A percentile compares a stretch with the other conserved stretches of the same genome.
Evolutionary conservation across 2,888 invertebrate species (phyloP).

Genomic region (Scotopteryx bipunctaria): DNA sequence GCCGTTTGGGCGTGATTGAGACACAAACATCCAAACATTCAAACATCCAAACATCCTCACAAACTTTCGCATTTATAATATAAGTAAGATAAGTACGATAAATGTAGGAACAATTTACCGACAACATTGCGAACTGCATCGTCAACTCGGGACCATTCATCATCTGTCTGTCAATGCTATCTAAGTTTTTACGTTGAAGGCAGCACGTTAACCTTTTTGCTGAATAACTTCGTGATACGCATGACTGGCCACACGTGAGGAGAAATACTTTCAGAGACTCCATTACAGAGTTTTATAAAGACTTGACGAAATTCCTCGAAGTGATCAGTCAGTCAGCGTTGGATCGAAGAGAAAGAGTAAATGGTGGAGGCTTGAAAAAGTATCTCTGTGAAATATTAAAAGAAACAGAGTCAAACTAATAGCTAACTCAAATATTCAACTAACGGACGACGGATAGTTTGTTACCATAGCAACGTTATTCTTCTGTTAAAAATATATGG

Average conservation of each 20-base stretch:
- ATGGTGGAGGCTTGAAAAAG: background rate
- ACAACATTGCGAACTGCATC: conserved; percentile 44
- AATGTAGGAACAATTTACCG: conserved; percentile 20
- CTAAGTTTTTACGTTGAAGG: conserved; percentile 64
- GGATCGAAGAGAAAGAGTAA: background rate
- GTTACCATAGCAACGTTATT: no score
- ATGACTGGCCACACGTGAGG: conserved; percentile 47
- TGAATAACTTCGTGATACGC: conserved; percentile 44
- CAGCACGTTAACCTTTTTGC: conserved; percentile 70
- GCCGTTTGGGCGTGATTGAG: no score
- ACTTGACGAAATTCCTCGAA: conserved; percentile 18
- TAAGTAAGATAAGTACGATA: no score
- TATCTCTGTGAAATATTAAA: background rate
- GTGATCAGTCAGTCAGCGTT: background rate
- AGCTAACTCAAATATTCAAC: no score
- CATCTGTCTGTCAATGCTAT: conserved; percentile 71
- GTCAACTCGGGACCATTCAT: conserved; percentile 63
- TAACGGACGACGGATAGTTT: no score
- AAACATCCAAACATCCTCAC: no score
- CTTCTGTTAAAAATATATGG: no score
- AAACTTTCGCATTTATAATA: no score
- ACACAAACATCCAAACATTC: no score
- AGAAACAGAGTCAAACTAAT: no score
- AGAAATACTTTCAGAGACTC: conserved; percentile 35
- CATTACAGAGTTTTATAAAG: conserved; percentile 33